Evolutionary conservation across 1,140 invertebrate genomes (phyloP).

Genomic region (Rhopalosiphum maidis): DNA sequence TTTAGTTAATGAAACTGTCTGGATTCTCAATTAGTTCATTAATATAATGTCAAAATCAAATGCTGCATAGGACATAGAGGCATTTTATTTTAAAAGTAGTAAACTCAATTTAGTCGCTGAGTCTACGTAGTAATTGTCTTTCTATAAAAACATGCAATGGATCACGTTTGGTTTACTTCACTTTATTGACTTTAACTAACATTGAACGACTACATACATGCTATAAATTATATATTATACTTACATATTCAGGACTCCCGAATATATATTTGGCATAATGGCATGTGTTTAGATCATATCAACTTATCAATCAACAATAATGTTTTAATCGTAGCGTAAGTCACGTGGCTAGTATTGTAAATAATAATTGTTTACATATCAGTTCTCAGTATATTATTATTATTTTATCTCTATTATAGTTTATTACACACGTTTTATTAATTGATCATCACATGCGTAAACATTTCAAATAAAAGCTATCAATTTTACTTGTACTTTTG

Average conservation of each 20-base stretch:
- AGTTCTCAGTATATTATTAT: neutral
- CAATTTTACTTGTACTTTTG: neutral
- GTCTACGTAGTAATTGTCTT: neutral
- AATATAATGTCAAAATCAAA: neutral
- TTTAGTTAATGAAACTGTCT: neutral
- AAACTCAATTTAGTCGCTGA: neutral
- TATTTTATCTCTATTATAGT: neutral
- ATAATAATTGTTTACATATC: neutral
- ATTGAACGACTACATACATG: neutral
- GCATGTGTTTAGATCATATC: neutral
- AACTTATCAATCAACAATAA: neutral
- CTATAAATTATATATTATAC: neutral
- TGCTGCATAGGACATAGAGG: neutral
- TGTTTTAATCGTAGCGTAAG: neutral
- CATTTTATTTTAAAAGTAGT: neutral
- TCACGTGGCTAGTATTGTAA: neutral
- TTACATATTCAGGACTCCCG: neutral
- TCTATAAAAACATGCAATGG: neutral
- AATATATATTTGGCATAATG: neutral
- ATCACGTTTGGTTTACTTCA: neutral
- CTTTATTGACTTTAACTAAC: neutral
- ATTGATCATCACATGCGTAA: neutral
- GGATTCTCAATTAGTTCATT: neutral
- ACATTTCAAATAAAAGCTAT: neutral
- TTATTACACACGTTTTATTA: neutral